Evolutionary conservation across 2,888 invertebrate species (phyloP).

Genomic region (Sinelater perroti): DNA sequence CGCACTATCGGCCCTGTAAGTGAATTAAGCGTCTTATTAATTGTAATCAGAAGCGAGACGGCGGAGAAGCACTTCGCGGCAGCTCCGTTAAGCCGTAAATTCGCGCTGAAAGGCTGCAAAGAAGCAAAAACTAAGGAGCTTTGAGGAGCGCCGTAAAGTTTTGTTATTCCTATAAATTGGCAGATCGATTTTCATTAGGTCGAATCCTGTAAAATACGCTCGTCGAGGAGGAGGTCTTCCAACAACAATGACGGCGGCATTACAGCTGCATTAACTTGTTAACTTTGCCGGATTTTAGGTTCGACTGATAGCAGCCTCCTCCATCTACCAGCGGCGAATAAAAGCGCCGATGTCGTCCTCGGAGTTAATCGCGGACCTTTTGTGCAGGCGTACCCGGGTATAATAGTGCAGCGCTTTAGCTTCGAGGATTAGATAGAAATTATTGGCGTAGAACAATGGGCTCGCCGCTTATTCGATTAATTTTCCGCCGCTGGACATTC

Average conservation of each 20-base stretch:
- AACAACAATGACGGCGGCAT: constrained; percentile 39
- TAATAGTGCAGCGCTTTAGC: constrained; percentile 23
- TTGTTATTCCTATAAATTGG: constrained; percentile 33
- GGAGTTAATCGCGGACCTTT: constrained; percentile 28
- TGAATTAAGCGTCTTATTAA: constrained; percentile 16
- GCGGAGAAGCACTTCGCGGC: neutral
- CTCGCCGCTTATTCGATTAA: constrained; percentile 23
- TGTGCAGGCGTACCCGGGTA: constrained; percentile 22
- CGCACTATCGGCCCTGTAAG: too few relatives aligned
- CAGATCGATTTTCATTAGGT: constrained; percentile 37
- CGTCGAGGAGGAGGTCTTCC: constrained; percentile 26
- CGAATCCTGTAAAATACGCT: constrained; percentile 34
- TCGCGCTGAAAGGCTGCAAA: constrained; percentile 22
- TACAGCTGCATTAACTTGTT: constrained; percentile 37
- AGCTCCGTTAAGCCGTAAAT: constrained; percentile 18
- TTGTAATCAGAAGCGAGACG: constrained; percentile 2
- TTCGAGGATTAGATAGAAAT: constrained; percentile 21
- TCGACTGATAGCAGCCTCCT: constrained; percentile 14
- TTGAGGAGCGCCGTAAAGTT: constrained; percentile 31
- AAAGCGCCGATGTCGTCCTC: constrained; percentile 21
- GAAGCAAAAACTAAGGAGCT: constrained; percentile 19
- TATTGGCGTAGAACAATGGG: constrained; percentile 29
- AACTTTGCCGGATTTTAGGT: constrained; percentile 26
- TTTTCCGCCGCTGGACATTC: constrained; percentile 20
- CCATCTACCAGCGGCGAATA: constrained; percentile 19